Evolutionary conservation across 2,888 invertebrate genomes (phyloP), one percentile per base, ranked within the genome.

Genomic region (Agrotis ipsilon): DNA sequence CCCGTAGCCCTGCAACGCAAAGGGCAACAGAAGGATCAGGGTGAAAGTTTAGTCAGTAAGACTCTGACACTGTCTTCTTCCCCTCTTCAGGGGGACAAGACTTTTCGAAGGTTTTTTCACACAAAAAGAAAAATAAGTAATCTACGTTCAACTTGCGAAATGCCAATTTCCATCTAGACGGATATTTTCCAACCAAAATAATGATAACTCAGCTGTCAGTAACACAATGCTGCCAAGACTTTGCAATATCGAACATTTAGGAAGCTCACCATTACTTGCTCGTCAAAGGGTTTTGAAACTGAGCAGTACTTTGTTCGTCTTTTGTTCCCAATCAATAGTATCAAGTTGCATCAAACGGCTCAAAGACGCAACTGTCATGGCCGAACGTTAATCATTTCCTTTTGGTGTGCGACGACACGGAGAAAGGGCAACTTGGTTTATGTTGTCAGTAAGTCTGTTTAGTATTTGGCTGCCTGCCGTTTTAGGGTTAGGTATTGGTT

Each of bases 351-450:
- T 86, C 84, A 80, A 87, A 87, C 86, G 84, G 84, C 80, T 88
- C 86, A 85, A 70, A 71, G 80, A 87, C 60, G 60, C 86, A 88
- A 86, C 90, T 91, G 92, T 89, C 93, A 87, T 81, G 77, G 86
- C 77, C 74, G 81, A 64, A 92, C 92, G 89, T 93, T 91, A 92
- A 93, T 93, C 92, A 93, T 92, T 89, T 86, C 86, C 86, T 87
- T 87, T 90, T 80, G 62, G 60, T 77, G 68, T 73, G 68, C 64
- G 64, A 61, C 24, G 67, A 63, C 61, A 58, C 54, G 75, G 63
- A 46, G 61, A 65, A 65, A 54, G 65, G 65, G 57, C 39, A 48
- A 48, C 46, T 78, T 46, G 45, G 24, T 55, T 32, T n/a, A 21
- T 49, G 19, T 6, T 54, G 57, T 64, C 54, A 24, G 72, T 59